Conservation (phyloP, 2,888 invertebrate species). For the Onthophagus sagittarius region DNA sequence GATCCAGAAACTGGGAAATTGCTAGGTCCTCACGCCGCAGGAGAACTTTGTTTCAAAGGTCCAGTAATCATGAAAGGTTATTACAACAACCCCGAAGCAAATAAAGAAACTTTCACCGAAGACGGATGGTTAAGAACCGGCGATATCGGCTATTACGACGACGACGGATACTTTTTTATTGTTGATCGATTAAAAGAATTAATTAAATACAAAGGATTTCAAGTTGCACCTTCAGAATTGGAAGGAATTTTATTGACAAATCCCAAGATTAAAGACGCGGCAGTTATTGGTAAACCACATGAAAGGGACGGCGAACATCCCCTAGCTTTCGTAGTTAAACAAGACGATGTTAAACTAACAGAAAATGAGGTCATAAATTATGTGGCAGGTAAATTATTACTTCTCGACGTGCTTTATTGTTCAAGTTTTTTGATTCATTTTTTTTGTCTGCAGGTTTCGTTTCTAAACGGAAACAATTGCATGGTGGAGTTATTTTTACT, state of each 20-base stretch:
- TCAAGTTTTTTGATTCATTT: neutral
- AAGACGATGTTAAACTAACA: slow-evolving; percentile 51
- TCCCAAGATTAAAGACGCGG: slow-evolving; percentile 69
- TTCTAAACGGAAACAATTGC: slow-evolving; percentile 67
- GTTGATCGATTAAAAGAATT: slow-evolving; percentile 85
- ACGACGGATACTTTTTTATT: slow-evolving; percentile 72
- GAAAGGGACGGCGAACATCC: slow-evolving; percentile 72
- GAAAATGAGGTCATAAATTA: slow-evolving; percentile 44
- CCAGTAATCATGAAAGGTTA: slow-evolving; percentile 62
- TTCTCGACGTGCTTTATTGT: neutral
- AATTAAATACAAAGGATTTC: slow-evolving; percentile 85
- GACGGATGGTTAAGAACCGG: slow-evolving; percentile 79
- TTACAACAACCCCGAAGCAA: slow-evolving; percentile 63
- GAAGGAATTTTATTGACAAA: slow-evolving; percentile 73
- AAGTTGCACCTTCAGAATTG: slow-evolving; percentile 76
- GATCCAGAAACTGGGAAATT: slow-evolving; percentile 59
- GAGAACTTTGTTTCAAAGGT: slow-evolving; percentile 80
- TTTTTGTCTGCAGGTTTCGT: slow-evolving; percentile 13
- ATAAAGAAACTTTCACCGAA: slow-evolving; percentile 58
- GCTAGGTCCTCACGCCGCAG: slow-evolving; percentile 61
- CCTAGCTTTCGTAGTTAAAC: slow-evolving; percentile 68
- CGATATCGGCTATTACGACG: slow-evolving; percentile 79
- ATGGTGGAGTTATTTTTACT: slow-evolving; percentile 57
- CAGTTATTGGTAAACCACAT: slow-evolving; percentile 77
- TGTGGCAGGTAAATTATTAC: slow-evolving; percentile 44